Evolutionary conservation across 2,113 vertebrate species (phyloP).

Genomic region (Hydrolagus affinis): DNA sequence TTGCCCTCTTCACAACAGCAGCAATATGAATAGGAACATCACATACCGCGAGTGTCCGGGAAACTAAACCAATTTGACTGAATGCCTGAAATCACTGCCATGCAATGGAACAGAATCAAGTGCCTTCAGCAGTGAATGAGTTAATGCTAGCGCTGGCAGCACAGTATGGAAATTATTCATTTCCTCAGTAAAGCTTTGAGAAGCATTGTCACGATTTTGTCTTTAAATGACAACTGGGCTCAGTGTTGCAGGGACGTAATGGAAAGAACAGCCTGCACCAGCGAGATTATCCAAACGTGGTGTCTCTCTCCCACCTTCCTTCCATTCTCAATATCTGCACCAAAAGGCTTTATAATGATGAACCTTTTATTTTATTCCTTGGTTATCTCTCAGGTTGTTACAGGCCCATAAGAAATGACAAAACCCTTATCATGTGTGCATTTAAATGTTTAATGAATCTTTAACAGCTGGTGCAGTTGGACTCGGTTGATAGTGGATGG

Average conservation of each 20-base stretch:
- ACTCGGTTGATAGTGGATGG: conserved; percentile 27
- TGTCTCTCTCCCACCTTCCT: background rate
- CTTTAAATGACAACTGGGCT: conserved; percentile 7
- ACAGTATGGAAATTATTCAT: background rate
- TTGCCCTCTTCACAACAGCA: background rate
- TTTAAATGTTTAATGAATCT: conserved; percentile 32
- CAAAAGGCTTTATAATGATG: conserved; percentile 16
- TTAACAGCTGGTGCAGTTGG: conserved; percentile 31
- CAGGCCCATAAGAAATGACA: conserved; percentile 23
- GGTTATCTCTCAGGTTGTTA: conserved; percentile 22
- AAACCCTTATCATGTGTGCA: conserved; percentile 20
- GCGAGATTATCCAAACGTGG: conserved; percentile 23
- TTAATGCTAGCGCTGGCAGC: background rate
- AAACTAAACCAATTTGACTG: conserved; percentile 1
- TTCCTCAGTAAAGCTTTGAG: conserved; percentile 12
- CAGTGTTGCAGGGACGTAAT: background rate
- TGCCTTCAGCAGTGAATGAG: background rate
- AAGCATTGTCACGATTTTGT: background rate
- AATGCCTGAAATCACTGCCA: background rate
- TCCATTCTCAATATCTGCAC: conserved; percentile 21
- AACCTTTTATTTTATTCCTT: conserved; percentile 14
- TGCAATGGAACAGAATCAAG: background rate
- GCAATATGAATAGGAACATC: conserved; percentile 12
- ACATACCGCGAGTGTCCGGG: background rate
- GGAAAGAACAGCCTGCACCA: conserved; percentile 20